Evolutionary conservation across 2,113 vertebrate genomes (phyloP), one percentile per base, ranked within the genome.

Genomic region (Pluvianellus socialis): DNA sequence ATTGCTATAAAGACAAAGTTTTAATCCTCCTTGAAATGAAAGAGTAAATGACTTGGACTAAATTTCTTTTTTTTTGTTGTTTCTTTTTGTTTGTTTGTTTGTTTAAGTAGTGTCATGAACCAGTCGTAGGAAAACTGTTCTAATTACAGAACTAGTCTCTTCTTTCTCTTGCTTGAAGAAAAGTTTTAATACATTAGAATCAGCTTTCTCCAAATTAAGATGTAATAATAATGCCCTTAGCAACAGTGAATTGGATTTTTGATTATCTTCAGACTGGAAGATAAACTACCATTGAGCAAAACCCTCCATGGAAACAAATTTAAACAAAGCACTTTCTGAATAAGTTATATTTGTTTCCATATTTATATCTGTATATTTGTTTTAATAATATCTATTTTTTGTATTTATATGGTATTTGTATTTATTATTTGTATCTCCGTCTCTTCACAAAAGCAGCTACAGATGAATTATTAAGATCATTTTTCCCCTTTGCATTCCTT

Each of bases 191-290:
- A 9, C 33, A 76, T 62, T 91, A 66, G 61, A 92, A 83, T 79
- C 4, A 87, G 23, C n/a, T 89, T 94, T 75, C 49, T 85, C 23
- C 66, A 93, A 95, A 94, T 95, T 94, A 94, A 93, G 76, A 92
- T 76, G 91, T 94, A 96, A 91, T 62, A 79, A 92, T 87, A 89
- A 94, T 73, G 53, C 9, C n/a, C 30, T 67, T 44, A 75, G 80
- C 33, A 91, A 70, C 13, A 90, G 18, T 0, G 4, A 92, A 95
- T 91, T 91, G 44, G 73, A 70, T 89, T 94, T 90, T 91, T 92
- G 0, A 70, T 73, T 92, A 65, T 84, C 45, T 92, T 84, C 49
- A 85, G 44, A 49, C 7, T 53, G 61, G 73, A 96, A 91, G 86
- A 96, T 58, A 87, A 94, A 92, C 32, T 86, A 58, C 49, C 26